Conservation (phyloP, 1,140 invertebrate genomes). For the Dinothrombium tinctorium region DNA sequence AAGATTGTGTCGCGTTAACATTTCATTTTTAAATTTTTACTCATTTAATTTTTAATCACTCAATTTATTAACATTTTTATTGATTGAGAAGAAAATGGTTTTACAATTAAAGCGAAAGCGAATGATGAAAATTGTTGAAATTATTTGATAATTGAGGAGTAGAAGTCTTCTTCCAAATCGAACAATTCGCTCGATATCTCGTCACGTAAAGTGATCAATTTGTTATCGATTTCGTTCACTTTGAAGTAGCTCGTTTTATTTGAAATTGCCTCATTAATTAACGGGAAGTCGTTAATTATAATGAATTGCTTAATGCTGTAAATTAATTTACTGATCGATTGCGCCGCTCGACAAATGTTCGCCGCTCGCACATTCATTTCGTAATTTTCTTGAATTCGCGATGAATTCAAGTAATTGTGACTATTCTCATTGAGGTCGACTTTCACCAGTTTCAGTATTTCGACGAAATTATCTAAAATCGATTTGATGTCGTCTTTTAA, state of each 20-base stretch:
- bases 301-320: constrained; percentile 90
- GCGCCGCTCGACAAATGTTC: constrained; percentile 51
- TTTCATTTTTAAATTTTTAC: too few relatives aligned
- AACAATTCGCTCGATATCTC: constrained; percentile 85
- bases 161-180: constrained; percentile 93
- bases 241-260: neutral
- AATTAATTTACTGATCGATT: constrained; percentile 84
- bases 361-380: constrained; percentile 47
- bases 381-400: constrained; percentile 65
- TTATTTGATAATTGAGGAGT: constrained; percentile 21
- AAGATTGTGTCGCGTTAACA: too few relatives aligned
- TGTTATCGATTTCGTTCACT: constrained; percentile 36
- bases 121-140: neutral
- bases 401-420: constrained; percentile 38
- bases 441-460: constrained; percentile 77
- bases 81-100: too few relatives aligned
- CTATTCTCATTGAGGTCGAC: constrained; percentile 73
- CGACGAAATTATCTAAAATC: constrained; percentile 86
- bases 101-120: too few relatives aligned
- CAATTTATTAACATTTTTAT: too few relatives aligned
- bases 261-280: constrained; percentile 80
- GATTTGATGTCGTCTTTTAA: constrained; percentile 87
- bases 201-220: constrained; percentile 66
- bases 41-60: too few relatives aligned
- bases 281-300: constrained; percentile 87